These are phyloP conservation scores for Amphiprion ocellaris DNA, from an alignment of 2,113 vertebrate genomes.

Conservation along the genomic window DNA sequence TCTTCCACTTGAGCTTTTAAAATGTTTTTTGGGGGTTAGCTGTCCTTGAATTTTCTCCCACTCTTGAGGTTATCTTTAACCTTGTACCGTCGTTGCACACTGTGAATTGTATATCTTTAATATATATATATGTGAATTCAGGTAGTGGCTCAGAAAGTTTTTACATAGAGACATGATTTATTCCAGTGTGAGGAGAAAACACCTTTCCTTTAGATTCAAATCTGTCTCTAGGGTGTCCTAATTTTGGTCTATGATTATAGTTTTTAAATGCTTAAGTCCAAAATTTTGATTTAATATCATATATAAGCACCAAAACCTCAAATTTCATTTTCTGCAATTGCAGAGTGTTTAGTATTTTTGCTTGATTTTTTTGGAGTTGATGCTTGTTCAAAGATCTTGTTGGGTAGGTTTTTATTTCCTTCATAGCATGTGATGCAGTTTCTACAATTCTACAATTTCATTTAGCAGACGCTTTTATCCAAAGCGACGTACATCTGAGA, in stretches of 20 bases:
- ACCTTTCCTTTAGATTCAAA: background rate
- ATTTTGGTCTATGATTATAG: background rate
- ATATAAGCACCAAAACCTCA: too few species aligned
- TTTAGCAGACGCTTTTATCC: too few species aligned
- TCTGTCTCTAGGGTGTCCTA: background rate
- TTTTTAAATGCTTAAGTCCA: too few species aligned
- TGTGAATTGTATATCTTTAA: slow-evolving; percentile 22
- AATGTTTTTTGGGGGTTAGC: slow-evolving; percentile 62
- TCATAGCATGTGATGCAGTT: background rate
- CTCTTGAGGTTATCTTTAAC: slow-evolving; percentile 57
- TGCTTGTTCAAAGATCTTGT: too few species aligned
- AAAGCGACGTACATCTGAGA: too few species aligned
- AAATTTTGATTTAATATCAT: too few species aligned
- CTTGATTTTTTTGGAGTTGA: too few species aligned
- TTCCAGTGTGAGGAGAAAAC: background rate
- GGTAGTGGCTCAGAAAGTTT: slow-evolving; percentile 7
- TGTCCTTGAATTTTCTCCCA: slow-evolving; percentile 63
- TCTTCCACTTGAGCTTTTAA: slow-evolving; percentile 82
- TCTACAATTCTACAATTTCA: too few species aligned
- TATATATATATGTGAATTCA: slow-evolving; percentile 13
- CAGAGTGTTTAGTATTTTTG: too few species aligned
- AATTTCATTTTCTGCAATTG: too few species aligned
- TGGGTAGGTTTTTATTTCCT: background rate
- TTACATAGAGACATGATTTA: slow-evolving; percentile 8
- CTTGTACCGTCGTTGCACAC: slow-evolving; percentile 11